Conservation (phyloP, 2,797 vertebrate genomes). For the Lutra lutra region DNA sequence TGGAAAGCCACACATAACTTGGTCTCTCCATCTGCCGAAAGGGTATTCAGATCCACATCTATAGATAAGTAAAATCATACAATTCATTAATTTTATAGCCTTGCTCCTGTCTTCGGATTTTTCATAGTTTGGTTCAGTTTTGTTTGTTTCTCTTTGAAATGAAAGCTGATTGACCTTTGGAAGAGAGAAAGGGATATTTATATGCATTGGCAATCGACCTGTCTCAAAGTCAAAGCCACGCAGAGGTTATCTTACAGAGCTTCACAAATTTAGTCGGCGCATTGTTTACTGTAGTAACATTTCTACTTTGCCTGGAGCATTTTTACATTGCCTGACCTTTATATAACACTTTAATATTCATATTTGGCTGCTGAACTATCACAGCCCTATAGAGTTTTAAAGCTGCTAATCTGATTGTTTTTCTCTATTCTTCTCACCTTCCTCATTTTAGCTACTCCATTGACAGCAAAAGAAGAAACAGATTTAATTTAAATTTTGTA, state of each 20-base stretch:
- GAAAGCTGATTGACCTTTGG: conserved; percentile 73
- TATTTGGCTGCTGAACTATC: conserved; percentile 44
- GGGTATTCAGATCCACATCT: background rate
- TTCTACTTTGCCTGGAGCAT: conserved; percentile 57
- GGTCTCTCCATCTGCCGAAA: background rate
- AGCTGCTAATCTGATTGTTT: conserved; percentile 66
- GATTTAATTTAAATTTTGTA: conserved; percentile 67
- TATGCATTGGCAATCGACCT: conserved; percentile 50
- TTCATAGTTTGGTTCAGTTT: conserved; percentile 59
- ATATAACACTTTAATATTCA: conserved; percentile 63
- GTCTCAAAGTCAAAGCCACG: conserved; percentile 72
- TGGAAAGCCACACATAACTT: background rate
- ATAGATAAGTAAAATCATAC: background rate
- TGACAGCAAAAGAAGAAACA: conserved; percentile 56
- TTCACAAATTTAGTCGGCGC: conserved; percentile 65
- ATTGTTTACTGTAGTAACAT: conserved; percentile 66
- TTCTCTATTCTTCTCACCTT: conserved; percentile 64
- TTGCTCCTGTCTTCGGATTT: conserved; percentile 26
- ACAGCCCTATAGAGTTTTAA: conserved; percentile 56
- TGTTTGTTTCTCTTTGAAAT: conserved; percentile 60
- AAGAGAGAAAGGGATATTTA: conserved; percentile 69
- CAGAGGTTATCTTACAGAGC: conserved; percentile 58
- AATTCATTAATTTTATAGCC: conserved; percentile 66
- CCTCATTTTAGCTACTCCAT: conserved; percentile 40
- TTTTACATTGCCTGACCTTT: conserved; percentile 74